These are phyloP conservation scores for Adelges cooleyi DNA, from an alignment of 1,140 invertebrate species.

Conservation along the genomic window DNA sequence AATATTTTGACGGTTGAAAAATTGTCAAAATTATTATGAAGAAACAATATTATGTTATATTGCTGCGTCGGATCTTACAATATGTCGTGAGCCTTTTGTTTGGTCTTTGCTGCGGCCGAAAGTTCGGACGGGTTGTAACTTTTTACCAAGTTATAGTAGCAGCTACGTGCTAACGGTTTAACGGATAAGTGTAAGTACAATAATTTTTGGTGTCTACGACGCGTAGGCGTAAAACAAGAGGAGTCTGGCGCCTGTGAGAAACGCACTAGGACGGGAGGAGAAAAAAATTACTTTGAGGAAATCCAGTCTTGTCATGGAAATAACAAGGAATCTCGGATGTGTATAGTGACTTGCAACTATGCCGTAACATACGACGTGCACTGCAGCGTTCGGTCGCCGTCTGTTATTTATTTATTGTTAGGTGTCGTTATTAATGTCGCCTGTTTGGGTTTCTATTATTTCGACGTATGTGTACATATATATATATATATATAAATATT, in stretches of 20 bases:
- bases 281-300: background rate
- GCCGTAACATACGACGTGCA: background rate
- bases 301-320: conserved; percentile 20
- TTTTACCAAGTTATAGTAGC: too few species aligned
- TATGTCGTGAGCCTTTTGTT: too few species aligned
- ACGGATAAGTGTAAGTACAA: too few species aligned
- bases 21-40: too few species aligned
- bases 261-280: background rate
- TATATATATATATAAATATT: conserved; percentile 1
- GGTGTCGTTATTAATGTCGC: conserved; percentile 28
- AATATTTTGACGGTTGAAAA: too few species aligned
- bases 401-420: conserved; percentile 29
- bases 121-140: too few species aligned
- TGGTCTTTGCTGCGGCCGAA: too few species aligned
- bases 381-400: conserved; percentile 21
- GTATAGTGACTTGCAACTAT: conserved; percentile 22
- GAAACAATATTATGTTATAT: too few species aligned
- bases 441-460: conserved; percentile 28
- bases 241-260: conserved; percentile 23
- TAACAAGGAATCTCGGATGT: conserved; percentile 19
- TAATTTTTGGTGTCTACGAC: too few species aligned
- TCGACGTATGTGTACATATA: background rate
- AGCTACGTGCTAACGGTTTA: too few species aligned
- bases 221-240: too few species aligned
- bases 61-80: too few species aligned